phyloP scores from a whole-genome alignment of 2,888 invertebrate genomes.

The Arrhopalites spinosus region DNA sequence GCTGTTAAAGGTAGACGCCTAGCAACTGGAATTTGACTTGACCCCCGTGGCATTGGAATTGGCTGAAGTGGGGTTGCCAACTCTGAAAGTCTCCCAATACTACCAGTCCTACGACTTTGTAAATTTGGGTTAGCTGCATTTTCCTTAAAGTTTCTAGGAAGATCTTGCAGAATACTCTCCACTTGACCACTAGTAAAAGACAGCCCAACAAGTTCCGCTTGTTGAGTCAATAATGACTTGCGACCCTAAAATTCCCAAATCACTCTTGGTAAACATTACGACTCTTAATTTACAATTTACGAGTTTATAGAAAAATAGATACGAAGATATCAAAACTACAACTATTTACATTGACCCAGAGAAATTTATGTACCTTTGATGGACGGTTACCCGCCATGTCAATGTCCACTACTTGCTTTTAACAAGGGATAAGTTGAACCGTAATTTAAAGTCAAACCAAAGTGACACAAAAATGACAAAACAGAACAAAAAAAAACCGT shows the following conservation, averaged over 20 bases:
- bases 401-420: too few relatives aligned
- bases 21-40: background rate
- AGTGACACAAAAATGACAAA: too few relatives aligned
- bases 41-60: background rate
- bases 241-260: slow-evolving; percentile 1
- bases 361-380: too few relatives aligned
- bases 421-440: too few relatives aligned
- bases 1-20: background rate
- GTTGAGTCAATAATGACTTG: background rate
- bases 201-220: background rate
- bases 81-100: background rate
- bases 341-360: too few relatives aligned
- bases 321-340: too few relatives aligned
- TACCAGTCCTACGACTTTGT: background rate
- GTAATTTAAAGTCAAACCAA: too few relatives aligned
- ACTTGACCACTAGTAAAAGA: background rate
- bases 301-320: too few relatives aligned
- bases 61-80: background rate
- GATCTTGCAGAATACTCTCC: background rate
- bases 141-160: background rate
- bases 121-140: background rate
- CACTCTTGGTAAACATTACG: too few relatives aligned
- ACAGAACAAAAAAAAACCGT: too few relatives aligned
- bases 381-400: too few relatives aligned
- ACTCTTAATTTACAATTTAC: too few relatives aligned